A percentile compares a stretch with the other conserved stretches of the same genome.
These are phyloP conservation scores for Merops nubicus DNA, from an alignment of 2,113 vertebrate genomes.

Conservation along the genomic window DNA sequence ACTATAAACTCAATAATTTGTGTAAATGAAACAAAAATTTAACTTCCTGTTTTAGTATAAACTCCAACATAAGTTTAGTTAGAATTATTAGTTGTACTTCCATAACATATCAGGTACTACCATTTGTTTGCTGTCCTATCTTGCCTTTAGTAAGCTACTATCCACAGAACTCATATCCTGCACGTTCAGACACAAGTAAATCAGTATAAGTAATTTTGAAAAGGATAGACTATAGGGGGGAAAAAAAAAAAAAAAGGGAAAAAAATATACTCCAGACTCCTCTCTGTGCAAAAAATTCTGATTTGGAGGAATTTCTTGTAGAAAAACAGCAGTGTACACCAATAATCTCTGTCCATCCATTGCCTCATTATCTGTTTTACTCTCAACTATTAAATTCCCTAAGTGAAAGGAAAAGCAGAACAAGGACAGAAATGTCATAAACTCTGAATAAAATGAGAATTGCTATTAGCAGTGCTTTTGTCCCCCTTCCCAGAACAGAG, in stretches of 20 bases:
- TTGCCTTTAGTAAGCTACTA: not conserved
- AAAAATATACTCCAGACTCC: not conserved
- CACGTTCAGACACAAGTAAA: not conserved
- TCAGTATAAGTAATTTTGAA: not conserved
- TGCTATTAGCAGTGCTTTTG: not conserved
- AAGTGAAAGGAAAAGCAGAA: not conserved
- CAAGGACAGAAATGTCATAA: not conserved
- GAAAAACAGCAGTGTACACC: not conserved
- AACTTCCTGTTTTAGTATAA: not conserved
- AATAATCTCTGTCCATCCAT: not conserved
- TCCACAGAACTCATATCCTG: not conserved
- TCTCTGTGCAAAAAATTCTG: not conserved
- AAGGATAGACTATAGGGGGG: not conserved
- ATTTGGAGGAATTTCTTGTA: not conserved
- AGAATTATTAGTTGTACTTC: not conserved
- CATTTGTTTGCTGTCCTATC: not conserved
- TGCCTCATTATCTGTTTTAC: not conserved
- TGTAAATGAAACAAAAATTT: not conserved
- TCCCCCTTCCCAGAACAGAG: constrained; percentile 47
- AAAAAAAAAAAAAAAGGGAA: too few relatives aligned
- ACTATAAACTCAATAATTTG: not conserved
- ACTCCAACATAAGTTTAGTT: not conserved
- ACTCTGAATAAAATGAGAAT: not conserved
- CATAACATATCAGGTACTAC: not conserved
- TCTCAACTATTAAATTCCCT: not conserved